Percentiles rank a stretch among this genome's conserved stretches.
phyloP scores from a whole-genome alignment of 2,113 vertebrate genomes.

The Nothoprocta perdicaria region DNA sequence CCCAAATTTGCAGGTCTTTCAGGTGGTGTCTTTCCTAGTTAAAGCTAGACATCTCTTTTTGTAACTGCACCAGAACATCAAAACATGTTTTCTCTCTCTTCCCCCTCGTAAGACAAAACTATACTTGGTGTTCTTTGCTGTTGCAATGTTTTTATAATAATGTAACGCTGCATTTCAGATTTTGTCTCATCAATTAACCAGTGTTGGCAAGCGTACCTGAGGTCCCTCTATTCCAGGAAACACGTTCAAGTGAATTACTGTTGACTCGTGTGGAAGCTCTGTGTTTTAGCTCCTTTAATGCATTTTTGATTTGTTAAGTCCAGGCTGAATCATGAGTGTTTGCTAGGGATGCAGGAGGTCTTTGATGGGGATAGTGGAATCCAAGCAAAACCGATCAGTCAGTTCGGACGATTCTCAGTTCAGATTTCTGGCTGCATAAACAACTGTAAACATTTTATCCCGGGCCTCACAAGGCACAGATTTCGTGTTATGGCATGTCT shows the following conservation, averaged over 20 bases:
- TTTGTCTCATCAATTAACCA: not conserved
- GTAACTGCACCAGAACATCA: not conserved
- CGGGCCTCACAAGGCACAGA: not conserved
- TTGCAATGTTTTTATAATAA: not conserved
- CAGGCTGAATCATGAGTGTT: not conserved
- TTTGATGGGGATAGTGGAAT: not conserved
- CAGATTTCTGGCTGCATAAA: not conserved
- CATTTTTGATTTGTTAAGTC: not conserved
- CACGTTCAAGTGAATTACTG: not conserved
- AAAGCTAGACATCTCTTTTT: not conserved
- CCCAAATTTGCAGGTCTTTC: not conserved
- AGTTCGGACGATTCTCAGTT: not conserved
- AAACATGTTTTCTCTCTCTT: not conserved
- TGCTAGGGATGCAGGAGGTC: not conserved
- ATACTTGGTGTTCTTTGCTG: not conserved
- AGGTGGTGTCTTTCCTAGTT: not conserved
- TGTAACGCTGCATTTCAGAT: not conserved
- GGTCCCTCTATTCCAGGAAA: not conserved
- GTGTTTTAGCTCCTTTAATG: constrained; percentile 2
- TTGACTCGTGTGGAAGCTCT: not conserved
- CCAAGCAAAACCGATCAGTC: not conserved
- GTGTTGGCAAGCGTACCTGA: not conserved
- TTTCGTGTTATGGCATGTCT: not conserved
- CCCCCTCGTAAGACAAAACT: not conserved
- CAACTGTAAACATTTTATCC: not conserved